Percentiles rank a stretch among this genome's conserved stretches.
These are phyloP conservation scores for Ectropis grisescens DNA, from an alignment of 1,140 invertebrate genomes.

Conservation along the genomic window DNA sequence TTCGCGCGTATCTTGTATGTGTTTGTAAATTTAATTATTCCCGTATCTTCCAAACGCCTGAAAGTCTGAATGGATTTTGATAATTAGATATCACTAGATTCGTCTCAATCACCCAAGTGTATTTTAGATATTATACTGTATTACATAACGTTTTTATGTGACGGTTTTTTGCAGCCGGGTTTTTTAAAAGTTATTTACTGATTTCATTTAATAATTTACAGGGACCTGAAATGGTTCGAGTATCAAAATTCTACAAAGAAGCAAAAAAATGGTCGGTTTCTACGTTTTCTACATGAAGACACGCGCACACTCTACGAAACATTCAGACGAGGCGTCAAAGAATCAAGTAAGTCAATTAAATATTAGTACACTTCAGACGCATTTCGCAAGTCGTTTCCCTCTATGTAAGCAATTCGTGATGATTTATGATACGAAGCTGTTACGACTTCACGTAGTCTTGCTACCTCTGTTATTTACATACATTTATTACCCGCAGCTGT, in stretches of 20 bases:
- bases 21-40: too few species aligned
- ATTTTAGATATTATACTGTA: slow-evolving; percentile 10
- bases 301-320: slow-evolving; percentile 91
- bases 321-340: slow-evolving; percentile 91
- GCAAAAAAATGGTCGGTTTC: slow-evolving; percentile 91
- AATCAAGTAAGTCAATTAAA: slow-evolving; percentile 83
- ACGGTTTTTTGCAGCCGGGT: too few species aligned
- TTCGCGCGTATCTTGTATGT: too few species aligned
- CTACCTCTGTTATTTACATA: slow-evolving; percentile 2
- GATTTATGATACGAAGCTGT: background rate
- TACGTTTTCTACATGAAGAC: slow-evolving; percentile 89
- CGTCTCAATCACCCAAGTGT: slow-evolving; percentile 1
- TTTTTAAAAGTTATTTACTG: too few species aligned
- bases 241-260: slow-evolving; percentile 93
- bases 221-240: slow-evolving; percentile 90
- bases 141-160: too few species aligned
- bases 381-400: too few species aligned
- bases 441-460: slow-evolving; percentile 1
- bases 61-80: background rate
- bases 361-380: too few species aligned
- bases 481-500: slow-evolving; percentile 4
- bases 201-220: too few species aligned
- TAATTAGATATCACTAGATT: too few species aligned
- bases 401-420: too few species aligned
- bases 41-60: too few species aligned